Conservation (phyloP, 2,888 invertebrate genomes). For the Acrocyrtus sp. region DNA sequence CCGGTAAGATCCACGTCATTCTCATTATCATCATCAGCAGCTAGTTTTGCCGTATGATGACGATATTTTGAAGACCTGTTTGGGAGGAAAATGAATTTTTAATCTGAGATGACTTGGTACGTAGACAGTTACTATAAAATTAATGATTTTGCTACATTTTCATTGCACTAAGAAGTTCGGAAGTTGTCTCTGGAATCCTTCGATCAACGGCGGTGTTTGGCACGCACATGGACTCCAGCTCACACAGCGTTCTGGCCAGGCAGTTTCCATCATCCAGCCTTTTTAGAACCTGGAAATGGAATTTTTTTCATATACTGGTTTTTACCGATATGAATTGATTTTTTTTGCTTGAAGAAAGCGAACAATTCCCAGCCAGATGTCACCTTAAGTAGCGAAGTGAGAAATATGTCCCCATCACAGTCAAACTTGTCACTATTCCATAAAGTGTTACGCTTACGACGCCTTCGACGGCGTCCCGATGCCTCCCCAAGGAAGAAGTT, state of each 20-base stretch:
- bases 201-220: too few species aligned
- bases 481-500: conserved; percentile 50
- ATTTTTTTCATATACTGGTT: not conserved
- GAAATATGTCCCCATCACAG: conserved; percentile 31
- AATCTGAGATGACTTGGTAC: too few species aligned
- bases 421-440: conserved; percentile 1
- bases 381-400: conserved; percentile 38
- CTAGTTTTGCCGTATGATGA: too few species aligned
- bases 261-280: conserved; percentile 52
- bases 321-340: not conserved
- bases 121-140: not conserved
- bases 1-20: not conserved
- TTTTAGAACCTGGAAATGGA: conserved; percentile 26
- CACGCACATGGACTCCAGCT: conserved; percentile 29
- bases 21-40: not conserved
- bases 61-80: conserved; percentile 34
- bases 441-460: conserved; percentile 3
- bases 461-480: conserved; percentile 31
- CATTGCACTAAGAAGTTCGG: conserved; percentile 18
- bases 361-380: not conserved
- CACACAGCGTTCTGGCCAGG: conserved; percentile 37
- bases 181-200: too few species aligned
- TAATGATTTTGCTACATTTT: conserved; percentile 24
- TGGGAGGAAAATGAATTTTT: not conserved
- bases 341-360: too few species aligned